Percentiles rank a stretch among this genome's conserved stretches.
Evolutionary conservation across 2,113 vertebrate species (phyloP).

Genomic region (Calyptommatus sinebrachiatus): DNA sequence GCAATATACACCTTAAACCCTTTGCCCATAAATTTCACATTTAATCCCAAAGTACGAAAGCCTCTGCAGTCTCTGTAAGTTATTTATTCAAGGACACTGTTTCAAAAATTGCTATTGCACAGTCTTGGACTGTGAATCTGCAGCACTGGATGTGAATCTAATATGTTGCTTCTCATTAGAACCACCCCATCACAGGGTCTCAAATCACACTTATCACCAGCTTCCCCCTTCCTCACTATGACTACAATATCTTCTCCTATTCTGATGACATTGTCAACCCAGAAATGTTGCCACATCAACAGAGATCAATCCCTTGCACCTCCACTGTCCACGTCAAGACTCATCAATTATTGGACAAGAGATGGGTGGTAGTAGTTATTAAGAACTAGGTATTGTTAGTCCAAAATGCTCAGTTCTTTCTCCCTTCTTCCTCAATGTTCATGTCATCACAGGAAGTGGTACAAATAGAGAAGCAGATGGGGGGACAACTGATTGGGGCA

Average conservation of each 20-base stretch:
- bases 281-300: not conserved
- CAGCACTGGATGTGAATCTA: not conserved
- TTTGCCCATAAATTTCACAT: not conserved
- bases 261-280: not conserved
- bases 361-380: not conserved
- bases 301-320: not conserved
- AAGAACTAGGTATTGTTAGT: not conserved
- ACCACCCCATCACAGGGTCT: not conserved
- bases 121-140: not conserved
- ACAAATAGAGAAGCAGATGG: conserved; percentile 95
- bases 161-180: not conserved
- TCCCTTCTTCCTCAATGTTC: not conserved
- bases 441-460: conserved; percentile 85
- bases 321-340: rapidly evolving
- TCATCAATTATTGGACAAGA: not conserved
- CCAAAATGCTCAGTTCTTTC: not conserved
- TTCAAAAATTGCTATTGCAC: not conserved
- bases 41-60: not conserved
- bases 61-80: not conserved
- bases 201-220: not conserved
- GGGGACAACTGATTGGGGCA: conserved; percentile 93
- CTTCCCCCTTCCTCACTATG: not conserved
- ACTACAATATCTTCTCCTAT: not conserved
- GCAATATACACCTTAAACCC: too few species aligned
- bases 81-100: not conserved